Conservation (phyloP, 2,888 invertebrate genomes). For the Gnatocerus cornutus region DNA sequence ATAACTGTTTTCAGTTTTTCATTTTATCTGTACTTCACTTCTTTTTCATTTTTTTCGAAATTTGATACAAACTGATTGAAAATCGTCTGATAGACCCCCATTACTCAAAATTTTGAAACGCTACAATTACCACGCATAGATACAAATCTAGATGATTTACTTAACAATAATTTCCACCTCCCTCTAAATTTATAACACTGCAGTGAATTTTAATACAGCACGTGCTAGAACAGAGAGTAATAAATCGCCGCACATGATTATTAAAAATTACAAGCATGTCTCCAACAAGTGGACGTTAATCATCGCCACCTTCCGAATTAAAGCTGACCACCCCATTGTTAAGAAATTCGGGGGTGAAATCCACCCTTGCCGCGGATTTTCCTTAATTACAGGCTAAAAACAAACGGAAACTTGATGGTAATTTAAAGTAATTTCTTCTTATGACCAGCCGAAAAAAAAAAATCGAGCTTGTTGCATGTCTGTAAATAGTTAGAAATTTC, state of each 20-base stretch:
- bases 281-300: slow-evolving; percentile 18
- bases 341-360: too few species aligned
- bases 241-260: slow-evolving; percentile 36
- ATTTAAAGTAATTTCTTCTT: slow-evolving; percentile 24
- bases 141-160: slow-evolving; percentile 15
- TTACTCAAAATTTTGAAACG: background rate
- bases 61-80: too few species aligned
- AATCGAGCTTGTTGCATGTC: slow-evolving; percentile 35
- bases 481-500: slow-evolving; percentile 30
- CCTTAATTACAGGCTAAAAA: slow-evolving; percentile 26
- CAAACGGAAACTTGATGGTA: slow-evolving; percentile 12
- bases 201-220: slow-evolving; percentile 16
- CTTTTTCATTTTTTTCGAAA: too few species aligned
- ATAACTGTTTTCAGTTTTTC: too few species aligned
- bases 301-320: slow-evolving; percentile 15
- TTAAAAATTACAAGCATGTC: slow-evolving; percentile 27
- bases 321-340: background rate
- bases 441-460: slow-evolving; percentile 6
- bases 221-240: slow-evolving; percentile 9
- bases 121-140: slow-evolving; percentile 11
- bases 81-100: too few species aligned
- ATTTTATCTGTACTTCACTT: too few species aligned
- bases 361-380: slow-evolving; percentile 1
- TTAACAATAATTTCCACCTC: slow-evolving; percentile 14
- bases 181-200: slow-evolving; percentile 14